Conservation (phyloP, 2,797 vertebrate species). For the Mycteria americana region DNA sequence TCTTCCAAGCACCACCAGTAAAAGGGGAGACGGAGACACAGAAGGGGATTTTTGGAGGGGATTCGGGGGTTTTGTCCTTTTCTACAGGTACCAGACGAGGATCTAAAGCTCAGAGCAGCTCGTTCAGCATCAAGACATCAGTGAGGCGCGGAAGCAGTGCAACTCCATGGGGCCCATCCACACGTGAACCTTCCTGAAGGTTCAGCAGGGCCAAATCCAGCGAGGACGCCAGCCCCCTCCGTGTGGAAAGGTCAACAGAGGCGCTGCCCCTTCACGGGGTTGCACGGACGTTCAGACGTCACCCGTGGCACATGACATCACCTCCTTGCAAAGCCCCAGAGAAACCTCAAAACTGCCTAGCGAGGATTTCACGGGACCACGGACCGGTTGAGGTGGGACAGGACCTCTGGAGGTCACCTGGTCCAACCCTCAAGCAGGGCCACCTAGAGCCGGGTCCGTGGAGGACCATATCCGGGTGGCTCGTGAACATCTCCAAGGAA, state of each 20-base stretch:
- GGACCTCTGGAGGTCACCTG: neutral
- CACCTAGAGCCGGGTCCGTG: neutral
- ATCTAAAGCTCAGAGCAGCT: neutral
- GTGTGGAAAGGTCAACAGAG: rapidly evolving
- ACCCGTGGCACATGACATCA: rapidly evolving
- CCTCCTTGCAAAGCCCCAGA: neutral
- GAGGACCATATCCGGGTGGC: neutral
- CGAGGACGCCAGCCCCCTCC: rapidly evolving
- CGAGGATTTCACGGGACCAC: neutral
- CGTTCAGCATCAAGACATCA: rapidly evolving
- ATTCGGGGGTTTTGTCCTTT: neutral
- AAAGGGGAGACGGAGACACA: too few species aligned
- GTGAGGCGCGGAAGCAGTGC: rapidly evolving
- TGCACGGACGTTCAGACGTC: too few species aligned
- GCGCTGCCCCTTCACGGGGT: neutral
- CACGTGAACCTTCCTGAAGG: neutral
- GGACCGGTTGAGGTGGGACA: too few species aligned
- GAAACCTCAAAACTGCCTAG: neutral
- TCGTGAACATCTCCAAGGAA: too few species aligned
- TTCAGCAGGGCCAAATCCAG: neutral
- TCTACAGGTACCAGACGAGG: neutral
- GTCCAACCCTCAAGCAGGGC: neutral
- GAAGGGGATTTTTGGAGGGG: too few species aligned
- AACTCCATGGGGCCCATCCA: rapidly evolving
- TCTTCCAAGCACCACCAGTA: neutral